Evolutionary conservation across 2,113 vertebrate genomes (phyloP), one percentile per base, ranked within the genome.

Genomic region (Scomber scombrus): DNA sequence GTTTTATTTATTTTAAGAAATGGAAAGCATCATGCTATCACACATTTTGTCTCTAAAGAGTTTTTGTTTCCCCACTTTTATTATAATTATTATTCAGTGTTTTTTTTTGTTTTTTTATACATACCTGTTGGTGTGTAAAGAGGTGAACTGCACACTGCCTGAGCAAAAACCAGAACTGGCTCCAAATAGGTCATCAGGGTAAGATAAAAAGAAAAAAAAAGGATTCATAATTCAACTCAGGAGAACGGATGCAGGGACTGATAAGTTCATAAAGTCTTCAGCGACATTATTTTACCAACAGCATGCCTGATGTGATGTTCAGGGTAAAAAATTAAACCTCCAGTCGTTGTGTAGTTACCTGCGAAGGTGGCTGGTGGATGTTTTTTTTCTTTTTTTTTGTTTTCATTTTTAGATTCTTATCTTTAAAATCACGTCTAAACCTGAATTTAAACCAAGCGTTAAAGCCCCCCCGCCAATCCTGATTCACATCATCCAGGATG

Each of bases 1-100:
- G 43, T 88, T 90, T 26, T 89, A 92, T 94, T 94, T 92, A 90
- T 93, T 92, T 87, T 26, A 57, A 87, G 73, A 55, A 69, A 75
- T 47, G 68, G 66, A 86, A 83, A 54, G 52, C 69, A 58, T 80
- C 60, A 29, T 72, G 63, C 75, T 73, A 69, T 66, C 55, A 72
- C 46, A 46, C 43, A n/a, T 52, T 63, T 84, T 34, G 11, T 71
- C 13, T 51, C 10, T 51, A 43, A 11, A 54, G 65, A 5, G 50
- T 76, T 2, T 71, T 47, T 55, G 49, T 51, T 74, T 75, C n/a
- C 16, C 13, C 16, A 65, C 12, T 23, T 58, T 65, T 23, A 14
- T 26, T 26, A 26, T 26, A 26, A 43, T 34, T 9, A 43, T 81
- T 72, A 45, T 46, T 57, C 3, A 0, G 23, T 79, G 46, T 75